A percentile compares a stretch with the other conserved stretches of the same genome.
These are phyloP conservation scores for Oenanthe oenanthe DNA, from an alignment of 2,113 vertebrate genomes.

Conservation along the genomic window DNA sequence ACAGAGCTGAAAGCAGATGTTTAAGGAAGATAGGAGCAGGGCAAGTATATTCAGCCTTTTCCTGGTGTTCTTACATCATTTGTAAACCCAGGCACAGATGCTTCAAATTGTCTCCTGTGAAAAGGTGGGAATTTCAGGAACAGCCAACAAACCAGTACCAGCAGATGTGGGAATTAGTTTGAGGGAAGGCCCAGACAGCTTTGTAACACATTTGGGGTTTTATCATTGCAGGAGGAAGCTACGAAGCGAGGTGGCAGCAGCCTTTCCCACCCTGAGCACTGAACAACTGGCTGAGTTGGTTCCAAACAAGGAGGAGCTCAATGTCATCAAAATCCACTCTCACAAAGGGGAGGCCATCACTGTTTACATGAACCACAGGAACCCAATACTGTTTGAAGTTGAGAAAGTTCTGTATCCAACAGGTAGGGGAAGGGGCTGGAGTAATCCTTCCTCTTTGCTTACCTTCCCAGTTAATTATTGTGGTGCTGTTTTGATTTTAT, in stretches of 20 bases:
- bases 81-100: not conserved
- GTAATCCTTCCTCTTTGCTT: not conserved
- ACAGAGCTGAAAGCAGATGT: not conserved
- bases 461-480: not conserved
- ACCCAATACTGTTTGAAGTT: constrained; percentile 90
- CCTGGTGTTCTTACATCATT: not conserved
- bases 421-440: constrained; percentile 74
- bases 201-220: not conserved
- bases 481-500: not conserved
- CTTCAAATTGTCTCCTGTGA: not conserved
- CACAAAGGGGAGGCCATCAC: constrained; percentile 90
- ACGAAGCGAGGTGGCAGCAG: constrained; percentile 79
- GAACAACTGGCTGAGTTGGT: constrained; percentile 84
- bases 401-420: constrained; percentile 90
- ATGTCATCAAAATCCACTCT: constrained; percentile 85
- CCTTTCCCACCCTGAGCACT: constrained; percentile 81
- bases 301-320: constrained; percentile 93
- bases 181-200: not conserved
- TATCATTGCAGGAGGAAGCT: constrained; percentile 81
- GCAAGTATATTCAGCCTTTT: accelerated
- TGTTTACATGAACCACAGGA: constrained; percentile 84
- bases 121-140: not conserved
- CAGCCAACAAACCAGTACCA: not conserved
- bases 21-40: not conserved
- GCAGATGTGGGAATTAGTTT: not conserved